Evolutionary conservation across 1,140 invertebrate genomes (phyloP), one percentile per base, ranked within the genome.

Genomic region (Sminthurides bifidus): DNA sequence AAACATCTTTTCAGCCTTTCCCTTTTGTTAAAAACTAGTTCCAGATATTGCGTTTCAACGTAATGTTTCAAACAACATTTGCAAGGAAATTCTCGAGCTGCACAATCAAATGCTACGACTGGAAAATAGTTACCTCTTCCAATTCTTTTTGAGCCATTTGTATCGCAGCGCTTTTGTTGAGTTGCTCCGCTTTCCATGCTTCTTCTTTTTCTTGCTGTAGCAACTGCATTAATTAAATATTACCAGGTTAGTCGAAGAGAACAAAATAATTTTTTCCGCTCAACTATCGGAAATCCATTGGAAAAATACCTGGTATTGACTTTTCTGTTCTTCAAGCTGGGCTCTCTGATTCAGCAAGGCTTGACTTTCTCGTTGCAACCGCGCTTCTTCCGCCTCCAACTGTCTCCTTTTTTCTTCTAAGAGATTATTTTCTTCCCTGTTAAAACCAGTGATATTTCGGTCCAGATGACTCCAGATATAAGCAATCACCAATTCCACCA

Each of bases 91-190:
- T n/a, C n/a, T n/a, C n/a, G n/a, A n/a, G n/a, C n/a, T n/a, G n/a
- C n/a, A n/a, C n/a, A n/a, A n/a, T n/a, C n/a, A 10, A 43, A 43
- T 23, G 17, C 21, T 17, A 43, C 15, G 17, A 26, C n/a, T 26
- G 12, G 45, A 26, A 48, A 26, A 12, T 30, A 3, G 54, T 53
- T 58, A 79, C 78, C 70, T 76, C 72, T 65, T 79, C 78, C 0
- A 80, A 67, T 64, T 78, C 74, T 53, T 72, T 74, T 44, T 79
- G 71, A 2, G 77, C 77, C 65, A 74, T 70, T 56, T 75, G 72
- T 43, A 75, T 63, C 17, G 73, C 73, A 54, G 74, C 71, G 48
- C 73, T 69, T 33, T 63, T 64, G 30, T 61, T 57, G 29, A 64
- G 35, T 41, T 68, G 67, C 45, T 68, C 64, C 21, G 56, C 64